These are phyloP conservation scores for Platysternon megacephalum DNA, from an alignment of 2,113 vertebrate species.

Conservation along the genomic window DNA sequence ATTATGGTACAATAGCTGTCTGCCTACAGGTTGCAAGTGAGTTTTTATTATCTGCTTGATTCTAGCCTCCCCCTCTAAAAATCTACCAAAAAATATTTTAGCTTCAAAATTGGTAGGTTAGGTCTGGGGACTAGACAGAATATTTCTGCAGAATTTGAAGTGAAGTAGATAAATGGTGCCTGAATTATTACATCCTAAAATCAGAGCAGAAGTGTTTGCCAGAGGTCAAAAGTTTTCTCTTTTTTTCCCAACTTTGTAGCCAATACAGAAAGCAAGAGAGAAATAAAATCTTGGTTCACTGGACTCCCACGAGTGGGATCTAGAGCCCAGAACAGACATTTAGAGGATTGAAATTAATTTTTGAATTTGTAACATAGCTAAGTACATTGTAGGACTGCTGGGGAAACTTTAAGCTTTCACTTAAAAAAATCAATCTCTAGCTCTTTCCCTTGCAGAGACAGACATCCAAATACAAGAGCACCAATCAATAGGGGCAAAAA, in stretches of 20 bases:
- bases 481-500: background rate
- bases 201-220: background rate
- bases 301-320: background rate
- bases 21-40: background rate
- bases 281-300: background rate
- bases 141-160: background rate
- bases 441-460: background rate
- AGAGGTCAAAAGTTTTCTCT: background rate
- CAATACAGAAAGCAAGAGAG: conserved; percentile 28
- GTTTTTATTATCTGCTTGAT: background rate
- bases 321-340: background rate
- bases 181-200: background rate
- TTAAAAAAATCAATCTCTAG: background rate
- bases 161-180: background rate
- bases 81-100: background rate
- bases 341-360: conserved; percentile 17
- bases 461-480: accelerated
- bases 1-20: background rate
- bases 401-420: background rate
- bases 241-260: background rate
- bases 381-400: background rate
- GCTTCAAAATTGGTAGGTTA: background rate
- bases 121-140: background rate
- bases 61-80: background rate
- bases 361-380: background rate